Base-by-base conservation (phyloP, 2,888 invertebrate species). In the Elysia crispata region DNA sequence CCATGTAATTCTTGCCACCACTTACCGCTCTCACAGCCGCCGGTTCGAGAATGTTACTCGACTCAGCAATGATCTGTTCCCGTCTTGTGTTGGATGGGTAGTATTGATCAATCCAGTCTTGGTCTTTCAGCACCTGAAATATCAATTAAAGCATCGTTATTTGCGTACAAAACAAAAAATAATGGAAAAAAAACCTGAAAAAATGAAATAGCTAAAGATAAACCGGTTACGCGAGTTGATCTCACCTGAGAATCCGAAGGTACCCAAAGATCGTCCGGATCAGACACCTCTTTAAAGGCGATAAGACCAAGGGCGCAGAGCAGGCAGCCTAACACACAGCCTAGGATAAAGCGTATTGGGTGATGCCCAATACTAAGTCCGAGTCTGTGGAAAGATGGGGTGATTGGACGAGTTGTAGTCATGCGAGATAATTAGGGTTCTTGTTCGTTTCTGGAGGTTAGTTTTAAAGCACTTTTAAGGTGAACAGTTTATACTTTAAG, bases 201-300 rank as follows among this genome's bases (percentile, higher is more conserved):
- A 41, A 41, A 41, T 41, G 41, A 41, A 41, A 3, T 41, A 41
- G 41, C 3, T 6, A 6, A 11, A 41, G 11, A 11, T 41, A 3
- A 41, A 41, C 41, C n/a, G n/a, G n/a, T n/a, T n/a, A n/a, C n/a
- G n/a, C n/a, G n/a, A n/a, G n/a, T n/a, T n/a, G n/a, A n/a, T n/a
- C 66, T 30, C 66, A 66, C 66, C 66, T 83, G 72, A 15, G 88
- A 85, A 30, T 86, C 86, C 3, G 82, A 76, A 0, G 89, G 88
- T 18, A 87, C 80, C 89, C 89, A 89, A 18, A 89, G 85, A 33
- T 83, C 82, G 76, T 86, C 86, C 67, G 85, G 84, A 67, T 87
- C 87, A 11, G 85, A 84, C 1, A 80, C 86, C 78, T 88, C 86
- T 18, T 83, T 83, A 64, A 87, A 87, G 77, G 84, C 85, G 54